Evolutionary conservation across 2,113 vertebrate genomes (phyloP), one percentile per base, ranked within the genome.

Genomic region (Chaetura pelagica): DNA sequence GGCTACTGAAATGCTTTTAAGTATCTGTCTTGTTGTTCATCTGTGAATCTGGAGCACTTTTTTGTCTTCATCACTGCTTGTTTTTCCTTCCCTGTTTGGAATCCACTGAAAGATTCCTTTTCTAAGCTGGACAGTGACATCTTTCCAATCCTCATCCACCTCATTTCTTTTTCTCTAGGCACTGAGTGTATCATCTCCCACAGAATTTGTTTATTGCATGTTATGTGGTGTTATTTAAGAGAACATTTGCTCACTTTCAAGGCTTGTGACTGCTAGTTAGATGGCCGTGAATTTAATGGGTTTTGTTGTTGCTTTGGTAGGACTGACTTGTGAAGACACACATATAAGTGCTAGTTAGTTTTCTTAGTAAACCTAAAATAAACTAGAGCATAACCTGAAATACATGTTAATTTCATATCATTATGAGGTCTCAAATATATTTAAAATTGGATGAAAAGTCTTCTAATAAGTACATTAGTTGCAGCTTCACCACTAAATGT

Each of bases 11-110:
- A 84, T 86, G 62, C 84, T 96, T 95, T 96, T 85, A 96, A 96
- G 94, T 96, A 89, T 78, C 92, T 90, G 52, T 87, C 78, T 90
- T 96, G 93, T 92, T 85, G 87, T 95, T 97, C 80, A 94, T 66
- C 69, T 96, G 85, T 94, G 84, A 91, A 81, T 83, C 71, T 87
- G 90, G 85, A 84, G 59, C 62, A 84, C 59, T 80, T 59, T 34
- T 57, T 35, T 0, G 2, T 71, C 81, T 93, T 71, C 54, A 55
- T 93, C 81, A 57, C 85, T 86, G 59, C 34, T 4, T 87, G 64
- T 38, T 96, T 97, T 94, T 96, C n/a, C 61, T 91, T 89, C 34
- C 68, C 55, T 77, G 17, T 80, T 91, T 92, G 87, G 35, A 87
- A 62, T 91, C 46, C 59, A 49, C 16, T 46, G 62, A 74, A 62